These are phyloP conservation scores for Phataginus tricuspis DNA, from an alignment of 2,797 vertebrate genomes.

Conservation along the genomic window DNA sequence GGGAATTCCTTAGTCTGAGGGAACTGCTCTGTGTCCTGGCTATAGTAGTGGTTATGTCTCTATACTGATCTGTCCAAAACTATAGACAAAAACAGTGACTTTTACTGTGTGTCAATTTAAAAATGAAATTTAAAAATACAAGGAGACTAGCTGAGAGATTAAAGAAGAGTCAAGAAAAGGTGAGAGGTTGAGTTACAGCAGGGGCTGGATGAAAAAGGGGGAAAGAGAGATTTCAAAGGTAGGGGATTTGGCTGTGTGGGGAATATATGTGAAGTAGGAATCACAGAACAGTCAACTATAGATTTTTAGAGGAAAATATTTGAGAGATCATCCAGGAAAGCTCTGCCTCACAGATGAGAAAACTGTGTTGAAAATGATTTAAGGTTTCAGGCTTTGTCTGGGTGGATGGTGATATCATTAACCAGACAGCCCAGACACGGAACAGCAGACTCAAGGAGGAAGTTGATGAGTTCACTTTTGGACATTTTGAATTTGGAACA, in stretches of 20 bases:
- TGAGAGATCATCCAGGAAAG: not conserved
- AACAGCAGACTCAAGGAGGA: slow-evolving; percentile 52
- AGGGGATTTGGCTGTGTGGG: not conserved
- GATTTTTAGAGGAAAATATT: not conserved
- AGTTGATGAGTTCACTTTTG: slow-evolving; percentile 74
- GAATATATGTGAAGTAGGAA: not conserved
- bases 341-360: not conserved
- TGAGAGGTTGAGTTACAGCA: not conserved
- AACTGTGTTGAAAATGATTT: not conserved
- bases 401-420: slow-evolving; percentile 45
- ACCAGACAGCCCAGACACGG: not conserved
- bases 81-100: not conserved
- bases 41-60: not conserved
- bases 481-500: slow-evolving; percentile 76
- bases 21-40: not conserved
- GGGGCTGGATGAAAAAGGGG: not conserved
- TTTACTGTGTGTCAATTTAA: not conserved
- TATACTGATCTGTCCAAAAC: not conserved
- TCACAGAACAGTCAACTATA: not conserved
- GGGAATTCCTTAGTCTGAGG: not conserved
- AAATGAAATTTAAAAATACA: not conserved
- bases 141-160: not conserved
- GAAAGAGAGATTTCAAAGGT: not conserved
- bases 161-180: not conserved
- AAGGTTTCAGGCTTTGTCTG: slow-evolving; percentile 45